Conservation (phyloP, 2,113 vertebrate genomes). For the Stigmatopora nigra region DNA sequence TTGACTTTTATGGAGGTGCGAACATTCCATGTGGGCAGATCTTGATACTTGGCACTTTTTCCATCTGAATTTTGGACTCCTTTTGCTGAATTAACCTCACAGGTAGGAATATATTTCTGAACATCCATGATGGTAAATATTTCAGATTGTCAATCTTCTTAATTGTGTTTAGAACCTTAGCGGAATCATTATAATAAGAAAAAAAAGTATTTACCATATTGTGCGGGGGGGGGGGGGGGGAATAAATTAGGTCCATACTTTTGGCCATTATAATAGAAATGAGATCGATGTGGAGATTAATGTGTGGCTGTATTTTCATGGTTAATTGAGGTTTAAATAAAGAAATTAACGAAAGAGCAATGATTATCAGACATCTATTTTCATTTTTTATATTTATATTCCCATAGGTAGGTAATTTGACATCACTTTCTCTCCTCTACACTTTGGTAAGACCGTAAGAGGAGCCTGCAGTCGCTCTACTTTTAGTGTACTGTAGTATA, state of each 20-base stretch:
- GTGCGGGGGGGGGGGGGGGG: neutral
- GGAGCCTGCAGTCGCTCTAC: slow-evolving; percentile 7
- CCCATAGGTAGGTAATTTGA: slow-evolving; percentile 14
- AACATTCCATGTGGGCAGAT: slow-evolving; percentile 13
- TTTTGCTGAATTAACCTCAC: slow-evolving; percentile 9
- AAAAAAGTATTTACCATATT: neutral
- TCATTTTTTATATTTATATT: slow-evolving; percentile 15
- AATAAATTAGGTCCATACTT: neutral
- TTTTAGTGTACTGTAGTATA: slow-evolving; percentile 9
- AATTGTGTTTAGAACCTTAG: neutral
- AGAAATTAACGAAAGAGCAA: slow-evolving; percentile 11
- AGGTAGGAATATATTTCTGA: slow-evolving; percentile 43
- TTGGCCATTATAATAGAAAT: slow-evolving; percentile 42
- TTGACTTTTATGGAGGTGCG: slow-evolving; percentile 30
- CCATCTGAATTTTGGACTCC: slow-evolving; percentile 10
- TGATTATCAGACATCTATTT: slow-evolving; percentile 3
- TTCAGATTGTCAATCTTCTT: neutral
- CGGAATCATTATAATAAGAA: neutral
- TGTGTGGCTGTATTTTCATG: slow-evolving; percentile 30
- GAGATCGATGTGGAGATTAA: slow-evolving; percentile 30
- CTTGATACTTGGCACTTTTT: slow-evolving; percentile 1
- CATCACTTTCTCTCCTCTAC: slow-evolving; percentile 8
- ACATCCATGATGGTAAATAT: neutral
- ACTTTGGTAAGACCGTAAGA: slow-evolving; percentile 17
- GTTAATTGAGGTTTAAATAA: slow-evolving; percentile 30